These are phyloP conservation scores for Orchesellides sinensis DNA, from an alignment of 2,888 invertebrate species.

Conservation along the genomic window DNA sequence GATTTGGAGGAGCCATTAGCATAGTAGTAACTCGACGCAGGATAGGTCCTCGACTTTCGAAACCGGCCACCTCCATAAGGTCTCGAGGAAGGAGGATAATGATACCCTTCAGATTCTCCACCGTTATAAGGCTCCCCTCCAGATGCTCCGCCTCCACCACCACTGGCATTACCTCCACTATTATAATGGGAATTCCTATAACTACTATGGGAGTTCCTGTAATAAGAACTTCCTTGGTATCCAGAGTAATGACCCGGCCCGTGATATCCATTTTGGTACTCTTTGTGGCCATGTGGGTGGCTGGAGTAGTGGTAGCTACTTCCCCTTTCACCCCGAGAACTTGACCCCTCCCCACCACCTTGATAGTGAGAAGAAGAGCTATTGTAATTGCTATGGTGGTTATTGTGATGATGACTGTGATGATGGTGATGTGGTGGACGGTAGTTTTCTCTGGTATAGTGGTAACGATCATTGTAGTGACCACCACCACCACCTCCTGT, in stretches of 20 bases:
- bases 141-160: conserved; percentile 26
- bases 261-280: conserved; percentile 65
- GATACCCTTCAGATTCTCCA: conserved; percentile 51
- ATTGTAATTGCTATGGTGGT: conserved; percentile 58
- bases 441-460: conserved; percentile 68
- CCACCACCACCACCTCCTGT: conserved; percentile 51
- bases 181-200: conserved; percentile 72
- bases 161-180: conserved; percentile 53
- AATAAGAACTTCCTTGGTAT: conserved; percentile 68
- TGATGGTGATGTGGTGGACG: conserved; percentile 67
- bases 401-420: conserved; percentile 52
- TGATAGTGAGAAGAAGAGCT: conserved; percentile 41
- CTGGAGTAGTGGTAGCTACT: conserved; percentile 59
- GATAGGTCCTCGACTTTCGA: conserved; percentile 73
- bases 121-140: conserved; percentile 59
- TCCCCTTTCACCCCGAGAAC: conserved; percentile 52
- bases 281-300: conserved; percentile 48
- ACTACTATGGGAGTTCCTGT: conserved; percentile 72
- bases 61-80: conserved; percentile 70
- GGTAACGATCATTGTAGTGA: conserved; percentile 67
- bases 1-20: conserved; percentile 68
- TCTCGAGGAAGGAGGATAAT: conserved; percentile 63
- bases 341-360: conserved; percentile 33
- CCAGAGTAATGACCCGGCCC: conserved; percentile 60
- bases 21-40: conserved; percentile 73